phyloP scores from a whole-genome alignment of 2,797 vertebrate genomes.

The Poecilia wingei region DNA sequence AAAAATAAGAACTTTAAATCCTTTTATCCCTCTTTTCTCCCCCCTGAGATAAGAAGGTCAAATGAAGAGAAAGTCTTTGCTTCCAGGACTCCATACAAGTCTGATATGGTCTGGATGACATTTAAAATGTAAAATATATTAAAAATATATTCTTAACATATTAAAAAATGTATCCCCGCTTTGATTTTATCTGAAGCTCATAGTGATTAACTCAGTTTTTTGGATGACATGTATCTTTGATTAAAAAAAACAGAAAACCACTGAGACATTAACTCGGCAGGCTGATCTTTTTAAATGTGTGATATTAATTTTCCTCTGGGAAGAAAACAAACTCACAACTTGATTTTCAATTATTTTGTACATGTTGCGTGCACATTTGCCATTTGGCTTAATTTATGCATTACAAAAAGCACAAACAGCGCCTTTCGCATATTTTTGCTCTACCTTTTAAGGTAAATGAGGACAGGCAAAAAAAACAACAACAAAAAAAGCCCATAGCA shows the following conservation, averaged over 20 bases:
- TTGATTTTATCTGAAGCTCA: neutral
- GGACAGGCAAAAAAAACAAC: neutral
- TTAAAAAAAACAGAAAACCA: neutral
- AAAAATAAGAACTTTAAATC: neutral
- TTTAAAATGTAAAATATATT: neutral
- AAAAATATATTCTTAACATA: neutral
- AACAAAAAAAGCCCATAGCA: neutral
- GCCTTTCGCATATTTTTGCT: neutral
- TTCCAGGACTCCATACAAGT: neutral
- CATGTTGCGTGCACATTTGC: neutral
- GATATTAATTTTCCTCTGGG: neutral
- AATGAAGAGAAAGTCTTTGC: neutral
- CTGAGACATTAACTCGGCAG: neutral
- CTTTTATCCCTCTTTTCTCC: neutral
- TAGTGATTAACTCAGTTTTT: neutral
- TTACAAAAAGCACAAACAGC: neutral
- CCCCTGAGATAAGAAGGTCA: neutral
- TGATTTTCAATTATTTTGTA: neutral
- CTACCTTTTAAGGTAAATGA: neutral
- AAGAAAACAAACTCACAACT: neutral
- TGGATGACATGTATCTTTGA: neutral
- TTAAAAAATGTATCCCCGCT: neutral
- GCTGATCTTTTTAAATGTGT: neutral
- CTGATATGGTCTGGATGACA: neutral
- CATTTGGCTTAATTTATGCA: neutral